Evolutionary conservation across 2,888 invertebrate species (phyloP).

Genomic region (Serripes groenlandicus): DNA sequence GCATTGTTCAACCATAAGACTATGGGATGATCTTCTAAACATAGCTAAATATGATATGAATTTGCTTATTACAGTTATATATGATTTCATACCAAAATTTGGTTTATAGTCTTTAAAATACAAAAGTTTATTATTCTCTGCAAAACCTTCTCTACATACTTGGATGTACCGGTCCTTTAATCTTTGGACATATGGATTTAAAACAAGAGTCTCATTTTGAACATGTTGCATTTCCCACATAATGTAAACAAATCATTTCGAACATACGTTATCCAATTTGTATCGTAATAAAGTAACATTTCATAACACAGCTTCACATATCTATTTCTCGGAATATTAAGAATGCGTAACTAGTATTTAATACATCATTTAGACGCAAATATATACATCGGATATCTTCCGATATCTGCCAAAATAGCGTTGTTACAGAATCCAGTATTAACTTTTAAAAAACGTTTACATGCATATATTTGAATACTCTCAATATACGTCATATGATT

Average conservation of each 20-base stretch:
- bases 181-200: slow-evolving; percentile 8
- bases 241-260: slow-evolving; percentile 8
- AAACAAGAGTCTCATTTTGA: neutral
- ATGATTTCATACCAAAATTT: neutral
- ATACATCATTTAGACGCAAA: slow-evolving; percentile 13
- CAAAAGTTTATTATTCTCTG: neutral
- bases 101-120: neutral
- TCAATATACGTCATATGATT: slow-evolving; percentile 22
- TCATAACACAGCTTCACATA: slow-evolving; percentile 33
- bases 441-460: slow-evolving; percentile 22
- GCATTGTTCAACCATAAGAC: neutral
- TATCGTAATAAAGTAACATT: slow-evolving; percentile 13
- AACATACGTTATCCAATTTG: slow-evolving; percentile 17
- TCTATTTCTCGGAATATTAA: slow-evolving; percentile 10
- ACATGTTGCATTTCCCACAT: slow-evolving; percentile 27
- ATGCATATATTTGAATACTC: slow-evolving; percentile 24
- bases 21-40: neutral
- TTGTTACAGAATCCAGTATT: slow-evolving; percentile 1
- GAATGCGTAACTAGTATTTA: slow-evolving; percentile 18
- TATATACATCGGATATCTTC: slow-evolving; percentile 26
- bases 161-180: slow-evolving; percentile 22
- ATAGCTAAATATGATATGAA: neutral
- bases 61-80: slow-evolving; percentile 1
- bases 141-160: neutral
- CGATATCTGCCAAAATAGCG: slow-evolving; percentile 17